Percentiles rank a stretch among this genome's conserved stretches.
Conservation (phyloP, 1,140 invertebrate genomes). For the Cydia pomonella region DNA sequence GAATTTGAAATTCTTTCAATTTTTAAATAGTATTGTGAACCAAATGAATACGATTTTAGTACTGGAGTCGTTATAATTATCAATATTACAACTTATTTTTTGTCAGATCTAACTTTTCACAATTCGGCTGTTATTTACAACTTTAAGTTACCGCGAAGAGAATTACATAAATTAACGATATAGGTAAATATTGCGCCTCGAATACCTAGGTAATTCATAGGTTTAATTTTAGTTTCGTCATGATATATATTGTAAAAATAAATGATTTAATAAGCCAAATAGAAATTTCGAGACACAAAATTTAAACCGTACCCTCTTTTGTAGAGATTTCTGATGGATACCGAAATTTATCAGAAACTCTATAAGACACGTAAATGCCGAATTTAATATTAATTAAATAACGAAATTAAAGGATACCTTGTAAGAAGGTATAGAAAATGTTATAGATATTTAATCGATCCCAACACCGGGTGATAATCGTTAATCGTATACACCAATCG, state of each 20-base stretch:
- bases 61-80: conserved; percentile 19
- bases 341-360: background rate
- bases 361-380: conserved; percentile 3
- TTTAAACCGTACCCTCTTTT: background rate
- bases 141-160: background rate
- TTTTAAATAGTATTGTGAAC: background rate
- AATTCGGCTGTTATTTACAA: background rate
- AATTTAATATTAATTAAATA: background rate
- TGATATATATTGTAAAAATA: background rate
- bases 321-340: background rate
- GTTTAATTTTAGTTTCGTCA: background rate
- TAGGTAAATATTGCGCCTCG: conserved; percentile 2
- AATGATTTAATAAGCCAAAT: background rate
- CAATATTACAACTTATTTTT: background rate
- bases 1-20: background rate
- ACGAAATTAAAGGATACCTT: too few species aligned
- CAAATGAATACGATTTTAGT: conserved; percentile 1
- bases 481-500: too few species aligned
- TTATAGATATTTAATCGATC: too few species aligned
- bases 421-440: too few species aligned
- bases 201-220: background rate
- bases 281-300: background rate
- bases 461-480: too few species aligned
- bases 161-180: background rate
- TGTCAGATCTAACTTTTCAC: background rate